phyloP scores from a whole-genome alignment of 2,888 invertebrate genomes.

The Latrodectus elegans region DNA sequence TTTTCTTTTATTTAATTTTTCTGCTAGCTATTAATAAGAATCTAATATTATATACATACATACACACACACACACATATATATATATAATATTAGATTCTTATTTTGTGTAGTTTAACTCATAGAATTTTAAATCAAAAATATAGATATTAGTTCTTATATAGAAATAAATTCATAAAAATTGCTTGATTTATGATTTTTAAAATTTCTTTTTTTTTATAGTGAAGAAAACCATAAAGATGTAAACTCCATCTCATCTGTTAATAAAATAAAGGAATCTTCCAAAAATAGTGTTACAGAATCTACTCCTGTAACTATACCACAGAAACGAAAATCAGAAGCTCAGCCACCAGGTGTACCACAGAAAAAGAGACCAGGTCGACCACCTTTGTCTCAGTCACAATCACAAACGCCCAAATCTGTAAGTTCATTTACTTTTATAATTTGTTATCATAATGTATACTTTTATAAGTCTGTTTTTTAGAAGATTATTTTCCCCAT shows the following conservation, averaged over 20 bases:
- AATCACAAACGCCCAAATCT: slow-evolving; percentile 46
- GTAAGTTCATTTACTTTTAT: slow-evolving; percentile 11
- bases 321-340: slow-evolving; percentile 59
- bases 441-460: not conserved
- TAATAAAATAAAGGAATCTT: slow-evolving; percentile 42
- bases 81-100: too few species aligned
- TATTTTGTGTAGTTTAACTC: too few species aligned
- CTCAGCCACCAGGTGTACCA: slow-evolving; percentile 13
- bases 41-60: too few species aligned
- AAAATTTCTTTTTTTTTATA: slow-evolving; percentile 14
- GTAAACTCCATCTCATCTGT: slow-evolving; percentile 11
- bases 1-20: too few species aligned
- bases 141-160: too few species aligned
- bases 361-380: slow-evolving; percentile 71
- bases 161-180: too few species aligned
- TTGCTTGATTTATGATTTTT: too few species aligned
- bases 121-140: too few species aligned
- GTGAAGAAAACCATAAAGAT: slow-evolving; percentile 44
- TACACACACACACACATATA: too few species aligned
- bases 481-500: not conserved
- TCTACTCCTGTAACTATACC: slow-evolving; percentile 12
- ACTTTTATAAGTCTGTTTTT: not conserved
- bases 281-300: slow-evolving; percentile 25
- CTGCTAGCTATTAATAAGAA: too few species aligned
- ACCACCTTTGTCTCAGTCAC: slow-evolving; percentile 69